Evolutionary conservation across 37 sponge, comb jelly and placozoan genomes (phyloP).

Genomic region (Spongilla lacustris): DNA sequence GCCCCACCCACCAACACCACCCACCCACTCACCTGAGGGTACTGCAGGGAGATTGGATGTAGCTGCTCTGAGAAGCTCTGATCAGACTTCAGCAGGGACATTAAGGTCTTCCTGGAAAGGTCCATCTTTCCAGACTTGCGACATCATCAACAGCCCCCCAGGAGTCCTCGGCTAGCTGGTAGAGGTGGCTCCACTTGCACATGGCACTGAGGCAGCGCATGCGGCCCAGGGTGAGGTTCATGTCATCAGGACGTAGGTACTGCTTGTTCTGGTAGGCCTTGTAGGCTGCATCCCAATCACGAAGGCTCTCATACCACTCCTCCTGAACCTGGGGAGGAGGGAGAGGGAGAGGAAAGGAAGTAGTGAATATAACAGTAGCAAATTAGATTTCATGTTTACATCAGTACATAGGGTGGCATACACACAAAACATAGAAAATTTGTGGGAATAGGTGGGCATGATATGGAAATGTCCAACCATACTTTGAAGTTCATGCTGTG

Average conservation of each 20-base stretch:
- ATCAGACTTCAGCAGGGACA: slow-evolving; percentile 65
- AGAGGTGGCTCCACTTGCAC: slow-evolving; percentile 91
- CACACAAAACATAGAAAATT: too few species aligned
- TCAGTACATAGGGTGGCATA: too few species aligned
- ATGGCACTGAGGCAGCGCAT: slow-evolving; percentile 95
- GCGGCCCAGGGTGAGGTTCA: slow-evolving; percentile 78
- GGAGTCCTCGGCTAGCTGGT: slow-evolving; percentile 72
- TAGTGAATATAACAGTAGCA: too few species aligned
- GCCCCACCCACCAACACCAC: not conserved
- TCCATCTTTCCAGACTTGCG: slow-evolving; percentile 78
- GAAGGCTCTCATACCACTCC: slow-evolving; percentile 96
- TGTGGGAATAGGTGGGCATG: too few species aligned
- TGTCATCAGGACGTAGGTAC: slow-evolving; percentile 70
- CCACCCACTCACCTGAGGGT: slow-evolving; percentile 43
- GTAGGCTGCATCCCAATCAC: slow-evolving; percentile 93
- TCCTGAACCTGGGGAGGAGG: slow-evolving; percentile 86
- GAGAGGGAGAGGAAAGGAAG: too few species aligned
- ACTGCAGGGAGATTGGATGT: slow-evolving; percentile 44
- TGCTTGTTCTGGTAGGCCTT: slow-evolving; percentile 78
- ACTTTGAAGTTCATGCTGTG: slow-evolving; percentile 3
- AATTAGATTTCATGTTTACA: too few species aligned
- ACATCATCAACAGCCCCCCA: slow-evolving; percentile 85
- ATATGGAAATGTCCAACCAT: too few species aligned
- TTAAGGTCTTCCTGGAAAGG: slow-evolving; percentile 67
- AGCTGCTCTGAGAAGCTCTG: slow-evolving; percentile 12